Evolutionary conservation across 2,888 invertebrate species (phyloP).

Genomic region (Cerastoderma edule): DNA sequence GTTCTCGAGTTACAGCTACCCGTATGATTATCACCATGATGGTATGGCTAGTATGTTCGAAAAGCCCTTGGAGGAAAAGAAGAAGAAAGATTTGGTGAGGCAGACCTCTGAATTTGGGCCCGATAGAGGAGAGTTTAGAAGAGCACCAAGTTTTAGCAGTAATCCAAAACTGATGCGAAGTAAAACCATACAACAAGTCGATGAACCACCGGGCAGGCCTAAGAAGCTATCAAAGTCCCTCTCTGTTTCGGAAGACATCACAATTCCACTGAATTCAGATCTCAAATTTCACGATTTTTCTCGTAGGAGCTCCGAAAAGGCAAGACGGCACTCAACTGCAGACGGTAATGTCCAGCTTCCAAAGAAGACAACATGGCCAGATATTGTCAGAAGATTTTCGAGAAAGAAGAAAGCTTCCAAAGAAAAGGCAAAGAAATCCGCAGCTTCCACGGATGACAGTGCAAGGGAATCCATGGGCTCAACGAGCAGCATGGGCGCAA

Average conservation of each 20-base stretch:
- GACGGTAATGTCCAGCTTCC: not conserved
- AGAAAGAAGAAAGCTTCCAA: conserved; percentile 17
- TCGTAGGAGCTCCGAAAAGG: conserved; percentile 44
- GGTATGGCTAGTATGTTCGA: conserved; percentile 40
- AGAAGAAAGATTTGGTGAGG: conserved; percentile 23
- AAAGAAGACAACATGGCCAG: conserved; percentile 30
- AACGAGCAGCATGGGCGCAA: conserved; percentile 4
- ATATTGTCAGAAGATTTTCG: conserved; percentile 9
- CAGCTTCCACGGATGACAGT: conserved; percentile 14
- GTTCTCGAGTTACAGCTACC: conserved; percentile 41
- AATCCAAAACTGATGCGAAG: conserved; percentile 49
- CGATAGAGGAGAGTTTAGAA: conserved; percentile 29
- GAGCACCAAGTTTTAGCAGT: conserved; percentile 53
- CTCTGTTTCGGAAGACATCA: conserved; percentile 43
- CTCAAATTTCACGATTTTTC: conserved; percentile 33
- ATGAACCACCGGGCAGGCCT: conserved; percentile 4
- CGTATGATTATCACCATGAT: conserved; percentile 34
- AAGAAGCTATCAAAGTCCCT: conserved; percentile 25
- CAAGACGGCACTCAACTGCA: conserved; percentile 25
- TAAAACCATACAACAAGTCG: conserved; percentile 30
- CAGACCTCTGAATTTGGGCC: conserved; percentile 25
- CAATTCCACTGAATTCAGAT: conserved; percentile 49
- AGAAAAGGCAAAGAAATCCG: conserved; percentile 10
- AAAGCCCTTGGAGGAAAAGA: conserved; percentile 46
- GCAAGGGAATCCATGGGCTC: conserved; percentile 13